Base-by-base conservation (phyloP, 2,113 vertebrate species). In the Lophura nycthemera region DNA sequence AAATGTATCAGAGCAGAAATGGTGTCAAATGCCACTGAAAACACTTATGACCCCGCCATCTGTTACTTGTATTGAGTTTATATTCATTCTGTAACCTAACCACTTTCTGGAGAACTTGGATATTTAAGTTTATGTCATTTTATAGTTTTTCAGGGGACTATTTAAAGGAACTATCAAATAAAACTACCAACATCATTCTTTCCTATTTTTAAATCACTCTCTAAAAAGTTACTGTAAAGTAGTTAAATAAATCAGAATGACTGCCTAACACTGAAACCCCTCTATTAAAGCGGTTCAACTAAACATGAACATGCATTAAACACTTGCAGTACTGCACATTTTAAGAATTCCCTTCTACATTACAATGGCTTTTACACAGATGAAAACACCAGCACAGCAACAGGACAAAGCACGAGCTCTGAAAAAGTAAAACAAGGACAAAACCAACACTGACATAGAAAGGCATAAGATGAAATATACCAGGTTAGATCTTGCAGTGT, bases 401-500 rank as follows among this genome's bases (percentile, higher is more conserved):
- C n/a, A 94, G 61, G 72, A 96, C 72, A 96, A 95, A 95, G 92
- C 88, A 87, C 3, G 21, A 95, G 71, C 47, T 88, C 65, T 72
- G 81, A 64, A 93, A 96, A 83, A 91, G 89, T 80, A 93, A 89
- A 95, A 95, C 86, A 88, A 88, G 87, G 94, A 95, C 92, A 95
- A 97, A 96, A 97, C 92, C 95, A 97, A 96, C 76, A 97, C 86
- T 89, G 95, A 98, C 94, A 98, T 97, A 98, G 95, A 97, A 97
- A 98, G 95, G 93, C 88, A 93, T 97, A 98, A 98, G 96, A 97
- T 52, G 34, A 97, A 97, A 98, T 98, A 98, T 99, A 99, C 99
- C 99, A 99, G 98, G 98, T 99, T 99, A 99, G 99, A 98, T 99
- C 98, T 99, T 98, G 99, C 99, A 98, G 99, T 99, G 99, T 99